Conservation (phyloP, 1,140 invertebrate genomes). For the Heliconius nattereri region DNA sequence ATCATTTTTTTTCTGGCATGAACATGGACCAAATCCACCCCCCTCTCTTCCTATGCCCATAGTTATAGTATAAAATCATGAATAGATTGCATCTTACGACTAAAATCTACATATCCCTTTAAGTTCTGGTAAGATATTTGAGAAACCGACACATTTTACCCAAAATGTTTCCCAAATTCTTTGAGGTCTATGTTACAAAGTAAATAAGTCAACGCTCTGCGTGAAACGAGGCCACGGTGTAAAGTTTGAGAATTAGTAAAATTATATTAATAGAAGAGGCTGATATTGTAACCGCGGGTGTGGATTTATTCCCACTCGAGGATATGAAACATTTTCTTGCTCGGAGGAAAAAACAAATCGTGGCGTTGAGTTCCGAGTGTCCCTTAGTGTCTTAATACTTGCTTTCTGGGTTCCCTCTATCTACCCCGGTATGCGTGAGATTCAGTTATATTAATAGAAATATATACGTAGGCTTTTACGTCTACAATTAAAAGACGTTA, state of each 20-base stretch:
- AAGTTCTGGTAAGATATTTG: background rate
- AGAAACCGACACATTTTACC: background rate
- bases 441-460: background rate
- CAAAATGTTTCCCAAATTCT: background rate
- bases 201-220: background rate
- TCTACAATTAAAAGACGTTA: constrained; percentile 31
- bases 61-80: background rate
- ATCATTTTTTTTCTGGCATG: no score
- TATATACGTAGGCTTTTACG: background rate
- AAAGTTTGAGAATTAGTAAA: background rate
- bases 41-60: no score
- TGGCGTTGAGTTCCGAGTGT: no score
- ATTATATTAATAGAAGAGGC: background rate
- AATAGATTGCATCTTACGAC: background rate
- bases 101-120: background rate
- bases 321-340: background rate
- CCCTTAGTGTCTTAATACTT: no score
- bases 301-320: no score
- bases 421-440: no score
- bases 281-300: no score
- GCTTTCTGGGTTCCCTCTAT: no score
- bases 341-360: no score
- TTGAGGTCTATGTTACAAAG: background rate
- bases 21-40: no score
- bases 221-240: background rate